Evolutionary conservation across 2,113 vertebrate species (phyloP).

Genomic region (Balaeniceps rex): DNA sequence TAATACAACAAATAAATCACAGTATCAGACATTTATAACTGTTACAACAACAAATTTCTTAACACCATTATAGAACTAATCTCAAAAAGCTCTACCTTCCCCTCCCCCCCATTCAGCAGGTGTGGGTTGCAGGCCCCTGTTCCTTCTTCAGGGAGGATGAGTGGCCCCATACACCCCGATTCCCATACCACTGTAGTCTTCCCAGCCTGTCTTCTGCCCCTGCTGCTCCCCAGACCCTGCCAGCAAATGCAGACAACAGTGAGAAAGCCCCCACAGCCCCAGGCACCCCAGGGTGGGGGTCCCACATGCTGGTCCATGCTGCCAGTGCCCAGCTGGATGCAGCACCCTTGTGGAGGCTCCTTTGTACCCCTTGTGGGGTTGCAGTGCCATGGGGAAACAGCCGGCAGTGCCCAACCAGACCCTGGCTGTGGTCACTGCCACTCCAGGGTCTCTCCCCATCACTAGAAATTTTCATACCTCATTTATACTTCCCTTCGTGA

Average conservation of each 20-base stretch:
- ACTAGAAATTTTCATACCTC: neutral
- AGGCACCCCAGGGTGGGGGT: neutral
- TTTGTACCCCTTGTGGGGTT: neutral
- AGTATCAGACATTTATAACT: neutral
- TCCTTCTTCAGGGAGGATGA: neutral
- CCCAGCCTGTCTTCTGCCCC: neutral
- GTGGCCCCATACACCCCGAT: accelerated
- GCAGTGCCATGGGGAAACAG: accelerated
- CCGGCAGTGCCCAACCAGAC: neutral
- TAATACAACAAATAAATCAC: neutral
- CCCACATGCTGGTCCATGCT: neutral
- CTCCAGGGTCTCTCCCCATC: neutral
- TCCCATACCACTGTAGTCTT: neutral
- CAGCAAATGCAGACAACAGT: neutral
- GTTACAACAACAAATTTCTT: neutral
- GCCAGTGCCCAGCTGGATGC: neutral
- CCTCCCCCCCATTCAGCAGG: accelerated
- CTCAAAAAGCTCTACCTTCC: accelerated
- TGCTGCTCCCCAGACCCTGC: neutral
- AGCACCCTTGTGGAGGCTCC: neutral
- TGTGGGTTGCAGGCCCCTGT: neutral
- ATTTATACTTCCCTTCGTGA: neutral
- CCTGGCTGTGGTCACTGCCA: too few relatives aligned
- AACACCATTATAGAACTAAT: neutral
- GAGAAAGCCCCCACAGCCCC: neutral